Percentiles rank a stretch among this genome's conserved stretches.
Evolutionary conservation across 2,113 vertebrate genomes (phyloP).

Genomic region (Xiphias gladius): DNA sequence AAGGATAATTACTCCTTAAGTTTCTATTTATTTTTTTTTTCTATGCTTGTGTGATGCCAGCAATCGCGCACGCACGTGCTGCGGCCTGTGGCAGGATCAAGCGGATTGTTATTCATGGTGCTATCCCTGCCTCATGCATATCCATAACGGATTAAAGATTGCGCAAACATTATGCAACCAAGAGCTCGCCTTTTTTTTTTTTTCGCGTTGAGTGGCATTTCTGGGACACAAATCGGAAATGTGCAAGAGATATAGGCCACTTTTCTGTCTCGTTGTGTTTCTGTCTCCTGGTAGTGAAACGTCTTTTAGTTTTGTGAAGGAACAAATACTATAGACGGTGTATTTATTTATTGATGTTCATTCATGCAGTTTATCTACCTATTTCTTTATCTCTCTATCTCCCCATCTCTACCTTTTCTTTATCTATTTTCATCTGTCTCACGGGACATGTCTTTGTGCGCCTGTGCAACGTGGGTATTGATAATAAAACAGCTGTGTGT

Average conservation of each 20-base stretch:
- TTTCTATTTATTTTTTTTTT: conserved; percentile 32
- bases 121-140: conserved; percentile 65
- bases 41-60: conserved; percentile 29
- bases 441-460: not conserved
- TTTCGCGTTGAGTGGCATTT: conserved; percentile 68
- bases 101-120: conserved; percentile 54
- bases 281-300: not conserved
- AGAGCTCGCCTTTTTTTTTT: conserved; percentile 19
- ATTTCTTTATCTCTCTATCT: conserved; percentile 27
- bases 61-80: conserved; percentile 44
- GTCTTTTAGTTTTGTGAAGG: conserved; percentile 9
- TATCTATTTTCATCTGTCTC: conserved; percentile 1
- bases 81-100: conserved; percentile 43
- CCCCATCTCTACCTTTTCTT: no score
- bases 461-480: conserved; percentile 1
- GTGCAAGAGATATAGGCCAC: conserved; percentile 31
- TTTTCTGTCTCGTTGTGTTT: not conserved
- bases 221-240: conserved; percentile 61
- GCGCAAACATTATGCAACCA: conserved; percentile 71
- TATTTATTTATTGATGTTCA: not conserved
- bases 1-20: conserved; percentile 8
- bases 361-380: not conserved
- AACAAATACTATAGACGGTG: not conserved
- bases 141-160: conserved; percentile 74
- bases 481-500: conserved; percentile 11